Percentiles rank a stretch among this genome's conserved stretches.
These are phyloP conservation scores for Casuarius casuarius DNA, from an alignment of 2,113 vertebrate species.

Conservation along the genomic window DNA sequence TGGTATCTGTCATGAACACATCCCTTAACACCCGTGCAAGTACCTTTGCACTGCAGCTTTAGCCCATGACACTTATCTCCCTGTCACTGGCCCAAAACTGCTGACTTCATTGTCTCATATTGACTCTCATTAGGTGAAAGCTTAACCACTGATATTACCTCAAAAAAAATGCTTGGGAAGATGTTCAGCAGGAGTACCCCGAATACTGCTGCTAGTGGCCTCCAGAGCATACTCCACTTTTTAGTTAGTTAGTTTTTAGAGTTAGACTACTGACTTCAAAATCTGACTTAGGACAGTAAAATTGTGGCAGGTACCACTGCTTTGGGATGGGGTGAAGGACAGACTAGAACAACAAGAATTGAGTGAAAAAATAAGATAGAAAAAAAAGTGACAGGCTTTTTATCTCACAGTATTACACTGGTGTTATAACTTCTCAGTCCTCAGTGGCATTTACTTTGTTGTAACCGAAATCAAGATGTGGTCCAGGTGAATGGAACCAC, in stretches of 20 bases:
- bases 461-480: not conserved
- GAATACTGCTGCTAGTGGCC: no score
- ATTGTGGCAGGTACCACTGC: not conserved
- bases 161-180: rapidly evolving
- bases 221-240: rapidly evolving
- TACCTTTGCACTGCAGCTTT: not conserved
- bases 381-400: not conserved
- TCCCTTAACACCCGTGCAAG: not conserved
- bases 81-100: not conserved
- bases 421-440: not conserved
- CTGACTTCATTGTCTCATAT: not conserved
- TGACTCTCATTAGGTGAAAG: not conserved
- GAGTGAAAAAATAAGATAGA: not conserved
- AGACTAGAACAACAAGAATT: rapidly evolving
- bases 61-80: not conserved
- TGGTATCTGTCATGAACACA: not conserved
- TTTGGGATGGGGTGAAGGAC: not conserved
- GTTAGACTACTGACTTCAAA: not conserved
- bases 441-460: not conserved
- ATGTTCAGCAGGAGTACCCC: not conserved
- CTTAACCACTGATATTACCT: not conserved
- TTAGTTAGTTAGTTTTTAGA: no score
- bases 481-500: not conserved
- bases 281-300: not conserved
- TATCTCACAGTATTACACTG: not conserved